Evolutionary conservation across 2,888 invertebrate genomes (phyloP).

Genomic region (Acanthopleura granulata): DNA sequence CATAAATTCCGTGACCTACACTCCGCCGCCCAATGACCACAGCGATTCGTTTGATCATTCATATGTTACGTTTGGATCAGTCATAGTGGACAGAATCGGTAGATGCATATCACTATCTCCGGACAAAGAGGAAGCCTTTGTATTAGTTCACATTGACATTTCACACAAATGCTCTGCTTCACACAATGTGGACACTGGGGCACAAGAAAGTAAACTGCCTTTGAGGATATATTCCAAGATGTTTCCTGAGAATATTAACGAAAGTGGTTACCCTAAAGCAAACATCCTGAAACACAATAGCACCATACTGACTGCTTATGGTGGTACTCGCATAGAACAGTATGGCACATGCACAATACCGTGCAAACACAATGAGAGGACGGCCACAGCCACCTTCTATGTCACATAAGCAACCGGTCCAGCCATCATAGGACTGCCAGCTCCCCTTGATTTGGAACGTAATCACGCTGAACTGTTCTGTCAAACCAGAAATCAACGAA

Average conservation of each 20-base stretch:
- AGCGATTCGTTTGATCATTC: neutral
- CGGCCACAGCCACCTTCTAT: neutral
- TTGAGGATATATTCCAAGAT: neutral
- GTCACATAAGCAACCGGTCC: constrained; percentile 11
- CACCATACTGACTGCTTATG: constrained; percentile 4
- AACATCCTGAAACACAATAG: neutral
- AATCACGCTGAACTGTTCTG: neutral
- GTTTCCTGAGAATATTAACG: constrained; percentile 16
- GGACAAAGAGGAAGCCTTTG: neutral
- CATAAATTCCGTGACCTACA: neutral
- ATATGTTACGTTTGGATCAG: neutral
- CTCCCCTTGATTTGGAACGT: neutral
- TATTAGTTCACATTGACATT: neutral
- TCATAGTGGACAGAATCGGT: neutral
- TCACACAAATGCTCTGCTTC: neutral
- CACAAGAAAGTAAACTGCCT: constrained; percentile 22
- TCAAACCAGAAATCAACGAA: constrained; percentile 2
- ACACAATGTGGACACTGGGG: constrained; percentile 19
- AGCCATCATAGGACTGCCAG: constrained; percentile 2
- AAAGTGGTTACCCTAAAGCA: constrained; percentile 10
- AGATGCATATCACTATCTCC: neutral
- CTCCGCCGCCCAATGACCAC: neutral
- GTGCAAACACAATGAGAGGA: neutral
- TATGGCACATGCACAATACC: neutral
- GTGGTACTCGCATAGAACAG: neutral